phyloP scores from a whole-genome alignment of 2,113 vertebrate genomes.

The Bubo bubo region DNA sequence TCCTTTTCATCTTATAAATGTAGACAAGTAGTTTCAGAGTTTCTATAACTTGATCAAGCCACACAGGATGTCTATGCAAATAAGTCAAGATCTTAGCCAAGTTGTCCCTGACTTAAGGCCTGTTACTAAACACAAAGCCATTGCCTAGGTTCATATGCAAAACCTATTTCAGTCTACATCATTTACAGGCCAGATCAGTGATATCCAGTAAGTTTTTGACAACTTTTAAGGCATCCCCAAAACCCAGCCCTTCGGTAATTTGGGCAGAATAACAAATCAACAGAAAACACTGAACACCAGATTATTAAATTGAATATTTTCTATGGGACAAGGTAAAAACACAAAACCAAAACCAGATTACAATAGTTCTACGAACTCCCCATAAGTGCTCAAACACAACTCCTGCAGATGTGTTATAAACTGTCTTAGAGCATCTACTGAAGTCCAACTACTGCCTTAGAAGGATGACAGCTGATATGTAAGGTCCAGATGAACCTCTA shows the following conservation, averaged over 20 bases:
- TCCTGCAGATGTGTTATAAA: not conserved
- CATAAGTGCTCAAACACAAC: not conserved
- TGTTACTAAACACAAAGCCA: not conserved
- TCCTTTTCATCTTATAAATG: not conserved
- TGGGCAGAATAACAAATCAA: not conserved
- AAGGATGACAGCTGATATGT: not conserved
- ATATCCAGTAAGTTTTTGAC: not conserved
- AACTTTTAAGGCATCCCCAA: not conserved
- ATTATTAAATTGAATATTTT: not conserved
- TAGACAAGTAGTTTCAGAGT: not conserved
- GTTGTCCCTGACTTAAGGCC: not conserved
- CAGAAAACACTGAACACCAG: not conserved
- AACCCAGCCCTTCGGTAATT: not conserved
- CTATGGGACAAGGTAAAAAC: not conserved
- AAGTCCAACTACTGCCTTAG: not conserved
- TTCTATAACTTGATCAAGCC: not conserved
- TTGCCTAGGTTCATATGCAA: not conserved
- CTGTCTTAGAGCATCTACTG: not conserved
- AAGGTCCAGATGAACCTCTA: not conserved
- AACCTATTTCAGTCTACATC: not conserved
- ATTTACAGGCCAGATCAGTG: not conserved
- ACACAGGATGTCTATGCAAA: not conserved
- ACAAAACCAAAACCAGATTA: not conserved
- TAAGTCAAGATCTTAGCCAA: not conserved
- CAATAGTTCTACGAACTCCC: not conserved